Base-by-base conservation (phyloP, 1,140 invertebrate species). In the Brachystomella parvula region DNA sequence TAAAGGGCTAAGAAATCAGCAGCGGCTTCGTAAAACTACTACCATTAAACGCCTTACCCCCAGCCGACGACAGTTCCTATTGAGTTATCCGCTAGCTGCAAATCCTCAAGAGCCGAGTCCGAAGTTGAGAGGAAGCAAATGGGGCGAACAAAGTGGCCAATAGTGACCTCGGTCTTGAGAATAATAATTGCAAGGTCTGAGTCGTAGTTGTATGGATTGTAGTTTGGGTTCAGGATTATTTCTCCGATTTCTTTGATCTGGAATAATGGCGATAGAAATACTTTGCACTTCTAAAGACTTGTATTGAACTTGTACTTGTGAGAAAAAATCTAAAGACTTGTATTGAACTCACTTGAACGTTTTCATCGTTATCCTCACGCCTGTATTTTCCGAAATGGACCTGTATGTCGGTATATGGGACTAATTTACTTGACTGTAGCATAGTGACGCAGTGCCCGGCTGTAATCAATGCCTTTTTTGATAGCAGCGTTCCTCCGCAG, bases 401-500 rank as follows among this genome's bases (percentile, higher is more conserved):
- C 0, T 66, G 63, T 21, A 73, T 24, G 29, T 39, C 63, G 21
- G 19, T 44, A 2, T 24, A n/a, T 6, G 47, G 35, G 47, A 63
- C 19, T 26, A 60, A 17, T n/a, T 62, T 29, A 21, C 56, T 62
- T 1, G 67, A 61, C 33, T 53, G 29, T 0, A 28, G 32, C 26
- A 68, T 26, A 12, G 65, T 73, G 3, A 73, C 66, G 39, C 71
- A 73, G 47, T 73, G 71, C 15, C 65, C 71, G 17, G 71, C 71
- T 12, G 71, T 73, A 0, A 73, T 19, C 2, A 70, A 47, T 19
- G 64, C 39, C 49, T 53, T 68, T 19, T 19, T 30, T 2, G 49
- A 29, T 24, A 70, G 63, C 0, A 70, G 39, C 0, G 65, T 67
- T 32, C 65, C 69, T 2, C 69, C 69, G 44, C 69, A 70, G 31